Conservation (phyloP, 2,797 vertebrate genomes). For the Vultur gryphus region DNA sequence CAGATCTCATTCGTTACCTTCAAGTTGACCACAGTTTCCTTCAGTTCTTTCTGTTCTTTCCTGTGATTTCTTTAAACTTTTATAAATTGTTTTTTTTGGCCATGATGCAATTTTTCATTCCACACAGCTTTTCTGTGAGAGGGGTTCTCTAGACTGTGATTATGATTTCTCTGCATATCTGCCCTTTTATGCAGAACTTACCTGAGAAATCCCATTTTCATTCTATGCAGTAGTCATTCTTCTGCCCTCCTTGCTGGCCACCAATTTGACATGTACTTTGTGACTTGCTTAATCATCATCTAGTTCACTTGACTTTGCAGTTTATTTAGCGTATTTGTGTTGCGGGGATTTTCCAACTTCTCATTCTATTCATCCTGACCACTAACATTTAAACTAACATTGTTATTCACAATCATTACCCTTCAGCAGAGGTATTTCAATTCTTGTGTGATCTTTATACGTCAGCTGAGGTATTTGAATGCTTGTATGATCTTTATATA, state of each 20-base stretch:
- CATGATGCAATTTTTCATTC: not conserved
- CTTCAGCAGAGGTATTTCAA: not conserved
- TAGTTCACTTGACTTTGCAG: not conserved
- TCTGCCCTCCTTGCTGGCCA: not conserved
- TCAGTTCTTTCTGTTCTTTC: not conserved
- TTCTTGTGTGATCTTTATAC: not conserved
- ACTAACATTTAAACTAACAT: not conserved
- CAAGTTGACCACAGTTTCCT: not conserved
- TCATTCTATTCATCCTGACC: not conserved
- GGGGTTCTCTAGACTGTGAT: not conserved
- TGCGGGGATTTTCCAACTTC: not conserved
- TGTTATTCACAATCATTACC: not conserved
- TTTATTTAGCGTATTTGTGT: not conserved
- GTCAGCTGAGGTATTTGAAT: not conserved
- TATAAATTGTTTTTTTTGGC: not conserved
- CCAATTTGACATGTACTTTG: not conserved
- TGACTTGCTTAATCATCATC: not conserved
- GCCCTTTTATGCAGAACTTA: not conserved
- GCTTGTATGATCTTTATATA: not conserved
- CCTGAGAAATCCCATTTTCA: not conserved
- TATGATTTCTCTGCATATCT: not conserved
- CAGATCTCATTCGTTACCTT: not conserved
- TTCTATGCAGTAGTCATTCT: not conserved
- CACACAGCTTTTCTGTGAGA: not conserved
- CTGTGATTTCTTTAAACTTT: not conserved